phyloP scores from a whole-genome alignment of 2,113 vertebrate genomes.

The Callithrix jacchus region DNA sequence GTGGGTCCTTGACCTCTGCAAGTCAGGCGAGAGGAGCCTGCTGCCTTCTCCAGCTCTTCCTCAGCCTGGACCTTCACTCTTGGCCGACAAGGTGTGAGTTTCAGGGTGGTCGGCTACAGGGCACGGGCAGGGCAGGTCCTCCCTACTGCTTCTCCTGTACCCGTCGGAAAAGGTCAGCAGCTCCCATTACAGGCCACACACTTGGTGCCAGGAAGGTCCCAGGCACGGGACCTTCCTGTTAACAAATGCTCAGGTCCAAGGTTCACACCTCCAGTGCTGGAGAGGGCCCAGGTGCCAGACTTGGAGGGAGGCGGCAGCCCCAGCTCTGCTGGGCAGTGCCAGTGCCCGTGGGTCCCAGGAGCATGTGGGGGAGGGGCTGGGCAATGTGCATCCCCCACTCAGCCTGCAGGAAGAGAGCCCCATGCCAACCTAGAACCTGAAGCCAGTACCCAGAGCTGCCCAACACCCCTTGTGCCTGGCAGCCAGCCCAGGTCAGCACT shows the following conservation, averaged over 20 bases:
- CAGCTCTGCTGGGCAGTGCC: accelerated
- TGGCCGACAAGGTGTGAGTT: neutral
- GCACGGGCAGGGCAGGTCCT: neutral
- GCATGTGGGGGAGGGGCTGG: no score
- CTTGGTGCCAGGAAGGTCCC: neutral
- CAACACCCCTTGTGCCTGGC: neutral
- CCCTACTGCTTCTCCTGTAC: neutral
- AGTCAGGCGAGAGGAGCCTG: neutral
- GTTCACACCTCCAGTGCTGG: neutral
- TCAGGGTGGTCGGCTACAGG: neutral
- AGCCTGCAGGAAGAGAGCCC: neutral
- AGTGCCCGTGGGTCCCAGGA: neutral
- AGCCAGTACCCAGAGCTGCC: neutral
- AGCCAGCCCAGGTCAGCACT: conserved; percentile 75
- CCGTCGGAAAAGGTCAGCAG: conserved; percentile 31
- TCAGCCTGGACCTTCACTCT: neutral
- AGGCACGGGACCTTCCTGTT: neutral
- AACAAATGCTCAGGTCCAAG: neutral
- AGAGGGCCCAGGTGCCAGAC: neutral
- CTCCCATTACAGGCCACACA: neutral
- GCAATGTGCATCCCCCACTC: neutral
- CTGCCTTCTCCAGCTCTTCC: neutral
- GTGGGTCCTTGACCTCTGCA: neutral
- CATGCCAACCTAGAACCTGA: neutral
- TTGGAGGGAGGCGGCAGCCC: neutral